Conservation (phyloP, 2,888 invertebrate genomes). For the Harpalus rufipes region DNA sequence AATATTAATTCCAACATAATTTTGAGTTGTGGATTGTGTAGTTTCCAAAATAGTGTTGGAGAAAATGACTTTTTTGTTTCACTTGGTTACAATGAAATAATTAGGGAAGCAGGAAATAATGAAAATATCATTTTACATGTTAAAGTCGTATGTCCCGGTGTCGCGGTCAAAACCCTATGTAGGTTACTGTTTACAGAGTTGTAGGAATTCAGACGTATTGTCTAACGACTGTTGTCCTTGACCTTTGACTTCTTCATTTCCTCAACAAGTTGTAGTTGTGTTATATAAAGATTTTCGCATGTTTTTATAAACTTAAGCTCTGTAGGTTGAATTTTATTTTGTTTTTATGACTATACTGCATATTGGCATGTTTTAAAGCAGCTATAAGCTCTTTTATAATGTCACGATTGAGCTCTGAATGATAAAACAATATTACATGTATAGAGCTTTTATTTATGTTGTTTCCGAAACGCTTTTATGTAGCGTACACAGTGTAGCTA, state of each 20-base stretch:
- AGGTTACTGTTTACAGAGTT: conserved; percentile 18
- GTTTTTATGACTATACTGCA: not conserved
- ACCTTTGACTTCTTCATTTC: not conserved
- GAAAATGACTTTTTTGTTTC: no score
- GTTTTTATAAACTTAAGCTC: not conserved
- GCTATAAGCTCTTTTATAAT: not conserved
- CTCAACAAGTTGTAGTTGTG: not conserved
- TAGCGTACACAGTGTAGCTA: no score
- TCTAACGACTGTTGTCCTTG: conserved; percentile 6
- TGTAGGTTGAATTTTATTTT: not conserved
- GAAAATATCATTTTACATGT: no score
- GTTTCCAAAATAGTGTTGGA: no score
- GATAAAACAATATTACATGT: not conserved
- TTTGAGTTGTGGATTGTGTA: no score
- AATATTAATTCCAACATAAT: no score
- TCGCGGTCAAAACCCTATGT: not conserved
- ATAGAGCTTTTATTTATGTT: no score
- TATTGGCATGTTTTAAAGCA: not conserved
- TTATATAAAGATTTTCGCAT: not conserved
- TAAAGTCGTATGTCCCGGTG: no score
- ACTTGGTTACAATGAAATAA: no score
- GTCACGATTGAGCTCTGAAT: not conserved
- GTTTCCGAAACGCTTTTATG: no score
- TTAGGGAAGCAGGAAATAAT: no score
- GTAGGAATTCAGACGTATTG: not conserved